A percentile compares a stretch with the other conserved stretches of the same genome.
phyloP scores from a whole-genome alignment of 2,113 vertebrate genomes.

The Callospermophilus lateralis region DNA sequence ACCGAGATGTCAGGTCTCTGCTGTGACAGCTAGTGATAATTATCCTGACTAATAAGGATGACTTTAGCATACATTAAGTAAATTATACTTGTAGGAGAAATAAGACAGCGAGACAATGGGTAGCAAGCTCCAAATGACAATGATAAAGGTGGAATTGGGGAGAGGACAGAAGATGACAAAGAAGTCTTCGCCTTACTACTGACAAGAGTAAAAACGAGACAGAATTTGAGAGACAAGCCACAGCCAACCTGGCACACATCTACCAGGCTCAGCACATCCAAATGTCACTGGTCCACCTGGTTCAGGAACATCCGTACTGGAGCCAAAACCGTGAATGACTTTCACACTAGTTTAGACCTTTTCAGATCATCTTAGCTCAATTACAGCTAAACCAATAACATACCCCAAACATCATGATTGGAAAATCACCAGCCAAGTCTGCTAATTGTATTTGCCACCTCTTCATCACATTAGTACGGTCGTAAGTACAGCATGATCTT shows the following conservation, averaged over 20 bases:
- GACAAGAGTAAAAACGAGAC: not conserved
- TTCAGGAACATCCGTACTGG: not conserved
- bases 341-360: conserved; percentile 17
- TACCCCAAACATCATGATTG: conserved; percentile 59
- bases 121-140: not conserved
- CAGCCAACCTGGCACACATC: not conserved
- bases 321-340: not conserved
- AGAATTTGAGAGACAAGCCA: not conserved
- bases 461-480: conserved; percentile 62
- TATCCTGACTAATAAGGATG: not conserved
- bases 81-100: not conserved
- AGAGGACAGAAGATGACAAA: not conserved
- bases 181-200: not conserved
- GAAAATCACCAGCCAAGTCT: conserved; percentile 44
- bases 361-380: conserved; percentile 64
- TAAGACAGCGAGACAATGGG: not conserved
- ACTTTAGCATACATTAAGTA: not conserved
- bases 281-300: conserved; percentile 4
- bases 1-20: not conserved
- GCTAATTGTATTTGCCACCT: not conserved
- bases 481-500: conserved; percentile 33
- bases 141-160: not conserved
- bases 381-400: conserved; percentile 66
- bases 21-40: not conserved
- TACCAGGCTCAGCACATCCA: not conserved